Conservation (phyloP, 1,140 invertebrate genomes). For the Anoplolepis gracilipes region DNA sequence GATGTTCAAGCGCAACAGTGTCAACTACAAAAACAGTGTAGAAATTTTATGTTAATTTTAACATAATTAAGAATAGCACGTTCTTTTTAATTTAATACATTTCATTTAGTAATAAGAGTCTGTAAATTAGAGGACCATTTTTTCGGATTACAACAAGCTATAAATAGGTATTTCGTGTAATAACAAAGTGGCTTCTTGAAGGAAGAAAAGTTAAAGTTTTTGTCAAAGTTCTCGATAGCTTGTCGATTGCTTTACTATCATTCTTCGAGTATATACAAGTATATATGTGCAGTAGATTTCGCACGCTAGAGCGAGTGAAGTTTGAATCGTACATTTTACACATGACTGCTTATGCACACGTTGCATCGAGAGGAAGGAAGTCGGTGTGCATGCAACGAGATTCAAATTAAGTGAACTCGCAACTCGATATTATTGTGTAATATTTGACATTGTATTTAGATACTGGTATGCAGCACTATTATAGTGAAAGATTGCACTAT, state of each 20-base stretch:
- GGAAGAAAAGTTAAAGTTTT: background rate
- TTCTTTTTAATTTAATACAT: background rate
- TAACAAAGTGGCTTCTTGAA: background rate
- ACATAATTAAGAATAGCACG: background rate
- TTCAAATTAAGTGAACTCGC: background rate
- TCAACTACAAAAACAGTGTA: background rate
- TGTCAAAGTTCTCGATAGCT: background rate
- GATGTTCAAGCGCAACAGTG: background rate
- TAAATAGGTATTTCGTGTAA: background rate
- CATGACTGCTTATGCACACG: background rate
- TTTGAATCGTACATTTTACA: conserved; percentile 14
- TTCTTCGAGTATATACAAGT: background rate
- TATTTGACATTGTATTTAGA: conserved; percentile 3
- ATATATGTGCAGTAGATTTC: background rate
- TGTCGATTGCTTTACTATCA: background rate
- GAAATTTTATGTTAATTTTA: background rate
- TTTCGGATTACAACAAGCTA: background rate
- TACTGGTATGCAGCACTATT: background rate
- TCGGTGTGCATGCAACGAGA: background rate
- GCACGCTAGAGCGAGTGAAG: conserved; percentile 12
- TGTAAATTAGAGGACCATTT: background rate
- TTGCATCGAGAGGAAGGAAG: conserved; percentile 20
- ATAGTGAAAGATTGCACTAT: background rate
- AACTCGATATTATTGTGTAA: background rate
- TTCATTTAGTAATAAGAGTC: background rate